phyloP scores from a whole-genome alignment of 2,113 vertebrate genomes.

The Cariama cristata region DNA sequence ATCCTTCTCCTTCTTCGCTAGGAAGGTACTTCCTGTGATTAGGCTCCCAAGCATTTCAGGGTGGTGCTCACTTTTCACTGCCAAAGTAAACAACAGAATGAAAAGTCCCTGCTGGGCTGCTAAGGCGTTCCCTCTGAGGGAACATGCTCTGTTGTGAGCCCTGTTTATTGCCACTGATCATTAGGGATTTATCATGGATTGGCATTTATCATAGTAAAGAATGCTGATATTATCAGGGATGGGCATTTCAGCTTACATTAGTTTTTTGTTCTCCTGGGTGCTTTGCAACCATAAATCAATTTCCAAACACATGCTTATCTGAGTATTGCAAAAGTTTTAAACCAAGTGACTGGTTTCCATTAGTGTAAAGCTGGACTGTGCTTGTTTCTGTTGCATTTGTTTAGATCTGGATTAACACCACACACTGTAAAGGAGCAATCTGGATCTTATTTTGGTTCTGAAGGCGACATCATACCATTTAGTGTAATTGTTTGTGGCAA shows the following conservation, averaged over 20 bases:
- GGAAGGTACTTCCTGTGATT: constrained; percentile 19
- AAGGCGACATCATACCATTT: neutral
- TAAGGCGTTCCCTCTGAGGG: neutral
- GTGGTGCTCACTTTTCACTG: neutral
- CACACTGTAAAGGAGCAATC: neutral
- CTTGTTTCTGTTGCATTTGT: neutral
- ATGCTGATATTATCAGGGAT: neutral
- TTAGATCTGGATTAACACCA: neutral
- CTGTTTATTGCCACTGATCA: neutral
- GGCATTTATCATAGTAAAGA: neutral
- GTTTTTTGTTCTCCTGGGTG: neutral
- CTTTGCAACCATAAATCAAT: neutral
- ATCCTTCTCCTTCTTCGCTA: neutral
- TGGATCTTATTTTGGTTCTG: neutral
- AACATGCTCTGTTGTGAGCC: neutral
- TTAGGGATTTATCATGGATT: neutral
- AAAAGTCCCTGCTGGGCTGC: neutral
- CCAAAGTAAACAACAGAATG: constrained; percentile 14
- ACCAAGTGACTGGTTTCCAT: neutral
- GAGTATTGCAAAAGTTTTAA: neutral
- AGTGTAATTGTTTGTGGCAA: neutral
- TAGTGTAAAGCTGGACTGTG: neutral
- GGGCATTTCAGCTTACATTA: neutral
- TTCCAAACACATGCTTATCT: neutral
- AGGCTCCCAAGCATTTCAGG: constrained; percentile 43